Base-by-base conservation (phyloP, 2,888 invertebrate genomes). In the Caenorhabditis sp. region DNA sequence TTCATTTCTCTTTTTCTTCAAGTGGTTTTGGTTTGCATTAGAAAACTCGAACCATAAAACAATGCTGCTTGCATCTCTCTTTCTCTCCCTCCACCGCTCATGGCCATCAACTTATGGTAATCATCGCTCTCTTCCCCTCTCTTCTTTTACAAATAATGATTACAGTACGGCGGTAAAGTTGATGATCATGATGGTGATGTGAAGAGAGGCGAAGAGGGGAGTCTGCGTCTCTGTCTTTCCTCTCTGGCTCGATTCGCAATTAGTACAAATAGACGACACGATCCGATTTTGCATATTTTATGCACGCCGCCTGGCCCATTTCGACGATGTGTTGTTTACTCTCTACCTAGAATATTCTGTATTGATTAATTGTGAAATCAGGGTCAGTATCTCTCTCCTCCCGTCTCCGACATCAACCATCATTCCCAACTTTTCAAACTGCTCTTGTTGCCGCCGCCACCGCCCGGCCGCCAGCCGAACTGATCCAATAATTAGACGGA, bases 271-370 rank as follows among this genome's bases (percentile, higher is more conserved):
- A 53, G 61, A n/a, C 15, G 53, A 53, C 20, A 60, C 58, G 76
- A 65, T 65, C 77, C 67, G 60, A 77, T 77, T 77, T 69, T 77
- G 77, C 68, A 77, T 77, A 77, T 69, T 77, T 77, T 77, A 69
- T 68, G 60, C 72, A 72, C 76, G 77, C 40, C 67, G 76, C 67
- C 64, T 64, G 60, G 60, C 28, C 62, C 20, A 13, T 56, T 60
- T 15, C 37, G 4, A 18, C 18, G 56, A 32, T 6, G 9, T 13
- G 26, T n/a, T 67, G 67, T 67, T 67, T 67, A 61, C 76, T 76
- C n/a, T n/a, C 67, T 60, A 58, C 51, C 50, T 67, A 15, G 26
- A 2, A 13, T 9, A 35, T 32, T 56, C 20, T 35, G 56, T 37
- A 60, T 60, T 60, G 60, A 60, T 60, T 60, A 60, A 24, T 60